Base-by-base conservation (phyloP, 1,140 invertebrate genomes). In the Melitaea cinxia region DNA sequence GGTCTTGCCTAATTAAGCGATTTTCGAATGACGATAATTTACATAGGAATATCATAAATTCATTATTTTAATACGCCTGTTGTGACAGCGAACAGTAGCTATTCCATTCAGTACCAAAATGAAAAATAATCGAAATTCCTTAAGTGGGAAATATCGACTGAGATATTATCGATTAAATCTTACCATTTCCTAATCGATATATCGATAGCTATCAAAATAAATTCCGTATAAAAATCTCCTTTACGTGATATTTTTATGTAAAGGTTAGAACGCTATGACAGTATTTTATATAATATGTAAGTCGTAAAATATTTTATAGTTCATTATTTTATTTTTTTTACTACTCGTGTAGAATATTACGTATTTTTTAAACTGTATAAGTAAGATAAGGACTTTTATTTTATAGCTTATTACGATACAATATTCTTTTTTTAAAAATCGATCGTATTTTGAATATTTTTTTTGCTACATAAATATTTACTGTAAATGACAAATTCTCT, bases 81-180 rank as follows among this genome's bases (percentile, higher is more conserved):
- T 57, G 55, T 57, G 55, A 57, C 42, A 57, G n/a, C 37, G n/a
- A 45, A 45, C 55, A 39, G 55, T 57, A 45, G 42, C 33, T 30
- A 17, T 57, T 57, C 47, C 55, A 57, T 57, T 57, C 55, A 37
- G 45, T 57, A 57, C 37, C 14, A 28, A 57, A 28, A 57, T 45
- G 14, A 57, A 45, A n/a, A n/a, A 57, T 57, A 14, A 57, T 28
- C 30, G 37, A 42, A 47, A 57, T 57, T 57, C 55, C 35, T 57
- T 47, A 30, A 45, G 5, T 24, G 42, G 28, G 28, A 19, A 42
- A 17, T 57, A 57, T 47, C 55, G 55, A 30, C 5, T 28, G 15
- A n/a, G 55, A 57, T 57, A 57, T 4, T n/a, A 57, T 57, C 55
- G 9, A 47, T 15, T 42, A 28, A 45, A 42, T 17, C 2, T 33